Percentiles rank a stretch among this genome's conserved stretches.
Evolutionary conservation across 2,113 vertebrate genomes (phyloP).

Genomic region (Poecile atricapillus): DNA sequence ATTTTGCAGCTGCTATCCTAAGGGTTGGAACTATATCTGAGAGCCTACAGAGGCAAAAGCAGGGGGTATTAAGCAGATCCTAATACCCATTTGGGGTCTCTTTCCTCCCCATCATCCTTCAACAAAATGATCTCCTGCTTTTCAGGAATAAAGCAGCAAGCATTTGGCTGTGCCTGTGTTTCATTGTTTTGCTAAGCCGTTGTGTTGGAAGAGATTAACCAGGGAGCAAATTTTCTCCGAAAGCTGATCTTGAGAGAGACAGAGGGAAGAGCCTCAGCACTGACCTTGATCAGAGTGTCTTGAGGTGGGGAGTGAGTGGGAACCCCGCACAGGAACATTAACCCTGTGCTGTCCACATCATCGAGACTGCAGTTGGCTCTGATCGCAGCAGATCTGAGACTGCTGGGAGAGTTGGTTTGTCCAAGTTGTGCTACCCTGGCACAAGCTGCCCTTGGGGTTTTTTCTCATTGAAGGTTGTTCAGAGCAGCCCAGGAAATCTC

Average conservation of each 20-base stretch:
- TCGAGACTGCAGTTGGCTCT: rapidly evolving
- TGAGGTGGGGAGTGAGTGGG: neutral
- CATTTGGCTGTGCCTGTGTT: neutral
- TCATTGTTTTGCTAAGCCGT: slow-evolving; percentile 34
- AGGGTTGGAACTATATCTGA: neutral
- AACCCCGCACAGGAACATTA: neutral
- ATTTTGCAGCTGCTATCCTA: slow-evolving; percentile 37
- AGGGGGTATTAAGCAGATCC: neutral
- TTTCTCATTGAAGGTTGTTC: neutral
- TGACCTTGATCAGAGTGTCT: neutral
- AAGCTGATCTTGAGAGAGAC: slow-evolving; percentile 6
- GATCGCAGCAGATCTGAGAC: rapidly evolving
- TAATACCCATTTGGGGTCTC: neutral
- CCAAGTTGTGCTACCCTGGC: neutral
- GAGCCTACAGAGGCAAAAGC: neutral
- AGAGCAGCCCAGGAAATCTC: neutral
- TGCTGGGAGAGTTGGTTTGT: neutral
- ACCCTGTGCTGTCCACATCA: rapidly evolving
- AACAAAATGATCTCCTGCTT: slow-evolving; percentile 7
- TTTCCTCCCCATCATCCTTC: neutral
- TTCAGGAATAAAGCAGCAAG: slow-evolving; percentile 41
- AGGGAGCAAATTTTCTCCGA: slow-evolving; percentile 14
- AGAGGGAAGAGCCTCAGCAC: neutral
- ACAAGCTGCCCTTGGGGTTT: neutral
- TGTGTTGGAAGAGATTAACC: slow-evolving; percentile 33